A percentile compares a stretch with the other conserved stretches of the same genome.
Conservation (phyloP, 2,797 vertebrate genomes). For the Tenualosa ilisha region DNA sequence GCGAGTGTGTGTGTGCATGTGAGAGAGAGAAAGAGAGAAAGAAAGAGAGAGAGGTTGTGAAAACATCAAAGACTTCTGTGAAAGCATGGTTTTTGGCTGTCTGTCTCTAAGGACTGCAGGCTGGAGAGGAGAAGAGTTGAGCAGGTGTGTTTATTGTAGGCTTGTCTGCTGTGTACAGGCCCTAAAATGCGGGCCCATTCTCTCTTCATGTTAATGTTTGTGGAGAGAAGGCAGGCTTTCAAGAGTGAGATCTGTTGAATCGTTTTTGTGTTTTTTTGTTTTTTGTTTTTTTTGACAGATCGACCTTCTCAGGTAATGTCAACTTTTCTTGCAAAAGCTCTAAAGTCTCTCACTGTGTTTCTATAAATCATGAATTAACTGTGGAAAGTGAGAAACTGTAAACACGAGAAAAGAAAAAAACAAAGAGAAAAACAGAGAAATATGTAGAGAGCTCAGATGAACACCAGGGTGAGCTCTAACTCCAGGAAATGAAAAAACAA, state of each 20-base stretch:
- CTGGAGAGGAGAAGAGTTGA: not conserved
- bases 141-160: slow-evolving; percentile 15
- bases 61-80: slow-evolving; percentile 13
- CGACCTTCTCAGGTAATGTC: not conserved
- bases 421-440: not conserved
- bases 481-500: not conserved
- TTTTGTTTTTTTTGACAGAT: not conserved
- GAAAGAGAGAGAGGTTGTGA: not conserved
- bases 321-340: not conserved
- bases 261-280: not conserved
- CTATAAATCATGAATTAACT: not conserved
- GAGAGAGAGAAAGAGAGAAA: not conserved
- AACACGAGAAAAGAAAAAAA: not conserved
- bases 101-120: not conserved
- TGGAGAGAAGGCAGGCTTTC: not conserved
- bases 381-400: not conserved
- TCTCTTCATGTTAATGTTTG: not conserved
- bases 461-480: slow-evolving; percentile 22
- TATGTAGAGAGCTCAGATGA: not conserved
- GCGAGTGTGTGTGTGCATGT: not conserved
- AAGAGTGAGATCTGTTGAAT: not conserved
- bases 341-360: not conserved
- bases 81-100: not conserved
- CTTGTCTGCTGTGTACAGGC: not conserved
- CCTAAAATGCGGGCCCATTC: not conserved